These are phyloP conservation scores for Drosophila tanythrix DNA, from an alignment of 2,888 invertebrate species.

Conservation along the genomic window DNA sequence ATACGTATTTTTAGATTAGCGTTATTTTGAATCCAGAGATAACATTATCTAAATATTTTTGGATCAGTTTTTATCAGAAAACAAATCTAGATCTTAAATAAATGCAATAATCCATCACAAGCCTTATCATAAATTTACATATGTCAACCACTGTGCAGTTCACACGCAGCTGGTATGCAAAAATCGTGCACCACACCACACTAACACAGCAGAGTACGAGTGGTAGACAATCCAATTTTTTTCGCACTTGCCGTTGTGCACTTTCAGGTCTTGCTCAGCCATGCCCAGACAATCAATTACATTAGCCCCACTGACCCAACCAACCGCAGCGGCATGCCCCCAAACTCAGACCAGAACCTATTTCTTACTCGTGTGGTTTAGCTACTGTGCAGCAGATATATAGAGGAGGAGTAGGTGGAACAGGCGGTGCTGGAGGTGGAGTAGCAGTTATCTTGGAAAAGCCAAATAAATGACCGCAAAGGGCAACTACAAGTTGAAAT, in stretches of 20 bases:
- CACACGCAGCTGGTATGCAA: constrained; percentile 48
- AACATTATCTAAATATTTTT: neutral
- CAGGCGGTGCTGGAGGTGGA: neutral
- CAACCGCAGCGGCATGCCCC: constrained; percentile 49
- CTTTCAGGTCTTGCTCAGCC: constrained; percentile 50
- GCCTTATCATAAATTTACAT: too few relatives aligned
- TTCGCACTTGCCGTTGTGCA: constrained; percentile 43
- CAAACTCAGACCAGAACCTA: constrained; percentile 24
- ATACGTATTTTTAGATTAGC: neutral
- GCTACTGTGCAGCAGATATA: neutral
- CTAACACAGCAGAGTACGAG: neutral
- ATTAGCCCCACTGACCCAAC: constrained; percentile 57
- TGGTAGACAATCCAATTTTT: constrained; percentile 44
- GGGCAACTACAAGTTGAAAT: constrained; percentile 43
- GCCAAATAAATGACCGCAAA: constrained; percentile 47
- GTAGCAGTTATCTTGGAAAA: constrained; percentile 34
- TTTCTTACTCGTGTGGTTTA: constrained; percentile 47
- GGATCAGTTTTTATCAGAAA: neutral
- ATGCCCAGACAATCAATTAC: constrained; percentile 72
- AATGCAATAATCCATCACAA: neutral
- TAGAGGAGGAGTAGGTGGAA: neutral
- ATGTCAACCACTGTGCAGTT: constrained; percentile 32
- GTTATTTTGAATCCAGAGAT: neutral
- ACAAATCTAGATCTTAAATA: neutral
- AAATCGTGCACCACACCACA: constrained; percentile 27